A percentile compares a stretch with the other conserved stretches of the same genome.
These are phyloP conservation scores for Periparus ater DNA, from an alignment of 2,797 vertebrate species.

Conservation along the genomic window DNA sequence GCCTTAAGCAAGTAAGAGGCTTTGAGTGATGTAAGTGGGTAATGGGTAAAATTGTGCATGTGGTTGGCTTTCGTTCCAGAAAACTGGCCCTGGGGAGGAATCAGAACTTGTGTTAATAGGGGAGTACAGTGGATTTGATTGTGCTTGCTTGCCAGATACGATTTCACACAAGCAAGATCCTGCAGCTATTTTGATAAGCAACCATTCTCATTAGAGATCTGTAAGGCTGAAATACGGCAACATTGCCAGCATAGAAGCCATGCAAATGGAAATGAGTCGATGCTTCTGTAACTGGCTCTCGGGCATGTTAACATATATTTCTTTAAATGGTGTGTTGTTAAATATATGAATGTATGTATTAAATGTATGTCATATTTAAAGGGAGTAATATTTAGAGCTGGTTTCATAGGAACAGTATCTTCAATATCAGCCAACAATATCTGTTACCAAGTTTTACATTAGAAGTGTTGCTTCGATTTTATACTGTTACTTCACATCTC, in stretches of 20 bases:
- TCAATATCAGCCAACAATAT: not conserved
- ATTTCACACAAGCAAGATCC: constrained; percentile 11
- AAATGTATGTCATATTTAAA: not conserved
- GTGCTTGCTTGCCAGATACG: not conserved
- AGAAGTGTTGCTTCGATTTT: not conserved
- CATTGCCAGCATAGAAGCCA: not conserved
- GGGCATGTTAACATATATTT: fast-evolving
- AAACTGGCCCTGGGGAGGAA: constrained; percentile 7
- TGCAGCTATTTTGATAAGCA: constrained; percentile 17
- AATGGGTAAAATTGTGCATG: not conserved
- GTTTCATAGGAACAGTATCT: not conserved
- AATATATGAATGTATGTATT: not conserved
- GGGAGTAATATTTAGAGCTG: not conserved
- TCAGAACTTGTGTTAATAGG: not conserved
- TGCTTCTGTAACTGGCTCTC: not conserved
- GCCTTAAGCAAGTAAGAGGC: not conserved
- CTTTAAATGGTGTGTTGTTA: not conserved
- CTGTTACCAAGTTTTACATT: not conserved
- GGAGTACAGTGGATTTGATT: not conserved
- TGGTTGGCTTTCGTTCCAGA: not conserved
- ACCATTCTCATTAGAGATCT: not conserved
- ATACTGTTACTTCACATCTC: not conserved
- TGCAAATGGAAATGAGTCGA: not conserved
- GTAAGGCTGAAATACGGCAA: not conserved
- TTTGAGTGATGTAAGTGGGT: not conserved